Evolutionary conservation across 2,888 invertebrate species (phyloP).

Genomic region (Chloromyia formosa): DNA sequence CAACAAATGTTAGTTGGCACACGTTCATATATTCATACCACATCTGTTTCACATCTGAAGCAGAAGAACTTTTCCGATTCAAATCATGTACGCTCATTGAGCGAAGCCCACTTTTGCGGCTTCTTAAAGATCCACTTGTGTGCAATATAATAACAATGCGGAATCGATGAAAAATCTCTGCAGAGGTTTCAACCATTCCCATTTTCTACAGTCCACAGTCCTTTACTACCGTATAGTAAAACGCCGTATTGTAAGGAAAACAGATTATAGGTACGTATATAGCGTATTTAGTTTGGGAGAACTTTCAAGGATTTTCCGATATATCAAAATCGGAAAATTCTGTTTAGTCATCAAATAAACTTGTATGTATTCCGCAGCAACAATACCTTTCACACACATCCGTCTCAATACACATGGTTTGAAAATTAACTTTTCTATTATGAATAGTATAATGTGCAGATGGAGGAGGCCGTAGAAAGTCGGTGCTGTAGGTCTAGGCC

Average conservation of each 20-base stretch:
- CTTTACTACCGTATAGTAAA: no score
- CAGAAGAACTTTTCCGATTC: no score
- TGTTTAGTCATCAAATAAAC: constrained; percentile 34
- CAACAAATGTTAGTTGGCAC: no score
- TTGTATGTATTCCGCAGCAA: constrained; percentile 21
- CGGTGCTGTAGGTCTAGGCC: constrained; percentile 20
- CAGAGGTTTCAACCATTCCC: no score
- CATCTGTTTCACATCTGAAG: no score
- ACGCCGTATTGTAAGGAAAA: neutral
- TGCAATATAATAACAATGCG: no score
- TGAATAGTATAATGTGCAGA: constrained; percentile 11
- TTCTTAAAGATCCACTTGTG: no score
- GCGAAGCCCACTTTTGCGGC: no score
- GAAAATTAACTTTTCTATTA: constrained; percentile 34
- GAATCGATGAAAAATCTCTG: no score
- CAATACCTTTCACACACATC: constrained; percentile 19
- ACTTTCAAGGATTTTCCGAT: constrained; percentile 21
- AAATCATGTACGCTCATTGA: no score
- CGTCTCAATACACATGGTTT: constrained; percentile 9
- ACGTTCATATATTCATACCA: no score
- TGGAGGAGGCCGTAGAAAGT: constrained; percentile 21
- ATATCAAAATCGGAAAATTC: constrained; percentile 28
- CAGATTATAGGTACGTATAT: neutral
- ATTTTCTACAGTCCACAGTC: no score
- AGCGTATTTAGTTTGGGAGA: neutral